Conservation (phyloP, 1,140 invertebrate genomes). For the Episyrphus balteatus region DNA sequence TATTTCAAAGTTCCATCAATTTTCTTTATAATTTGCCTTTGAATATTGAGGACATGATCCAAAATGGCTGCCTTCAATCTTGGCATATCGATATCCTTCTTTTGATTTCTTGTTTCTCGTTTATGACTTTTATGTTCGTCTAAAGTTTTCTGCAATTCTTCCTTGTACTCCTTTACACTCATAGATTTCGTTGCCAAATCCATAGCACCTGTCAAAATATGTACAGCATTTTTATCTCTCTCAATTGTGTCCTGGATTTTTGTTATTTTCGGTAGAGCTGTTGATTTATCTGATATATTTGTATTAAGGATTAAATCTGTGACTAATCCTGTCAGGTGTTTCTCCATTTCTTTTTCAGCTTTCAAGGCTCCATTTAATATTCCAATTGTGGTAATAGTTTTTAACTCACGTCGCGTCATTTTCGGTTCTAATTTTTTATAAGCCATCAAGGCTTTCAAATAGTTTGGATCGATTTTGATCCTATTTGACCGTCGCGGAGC, state of each 20-base stretch:
- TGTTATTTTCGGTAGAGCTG: slow-evolving; percentile 17
- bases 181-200: slow-evolving; percentile 18
- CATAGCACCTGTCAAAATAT: slow-evolving; percentile 22
- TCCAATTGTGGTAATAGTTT: slow-evolving; percentile 19
- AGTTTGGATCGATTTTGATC: slow-evolving; percentile 17
- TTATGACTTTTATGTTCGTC: not conserved
- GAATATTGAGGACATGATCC: too few relatives aligned
- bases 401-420: slow-evolving; percentile 16
- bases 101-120: slow-evolving; percentile 5
- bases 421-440: slow-evolving; percentile 19
- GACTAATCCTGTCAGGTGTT: slow-evolving; percentile 17
- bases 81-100: too few relatives aligned
- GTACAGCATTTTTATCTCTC: slow-evolving; percentile 20
- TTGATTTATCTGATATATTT: slow-evolving; percentile 4
- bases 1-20: not conserved
- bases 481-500: not conserved
- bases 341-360: slow-evolving; percentile 24
- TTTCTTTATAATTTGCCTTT: too few relatives aligned
- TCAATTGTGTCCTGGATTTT: slow-evolving; percentile 24
- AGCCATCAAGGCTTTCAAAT: slow-evolving; percentile 17
- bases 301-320: slow-evolving; percentile 17
- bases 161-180: slow-evolving; percentile 13
- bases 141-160: slow-evolving; percentile 11
- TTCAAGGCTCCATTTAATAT: slow-evolving; percentile 23
- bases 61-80: too few relatives aligned